Conservation (phyloP, 1,140 invertebrate species). For the Carcinoscorpius rotundicauda region DNA sequence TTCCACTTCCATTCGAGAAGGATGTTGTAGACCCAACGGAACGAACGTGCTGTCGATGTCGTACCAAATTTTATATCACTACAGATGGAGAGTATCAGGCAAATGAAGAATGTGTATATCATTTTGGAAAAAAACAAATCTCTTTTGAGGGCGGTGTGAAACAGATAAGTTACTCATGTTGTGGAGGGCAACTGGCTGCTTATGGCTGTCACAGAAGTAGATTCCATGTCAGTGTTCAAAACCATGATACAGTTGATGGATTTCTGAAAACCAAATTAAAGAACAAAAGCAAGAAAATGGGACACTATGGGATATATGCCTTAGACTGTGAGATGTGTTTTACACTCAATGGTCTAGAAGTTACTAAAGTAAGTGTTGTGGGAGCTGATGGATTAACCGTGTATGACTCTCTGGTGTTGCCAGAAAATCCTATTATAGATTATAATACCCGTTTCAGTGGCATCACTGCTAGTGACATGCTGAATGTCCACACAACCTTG, state of each 20-base stretch:
- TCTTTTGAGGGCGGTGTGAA: background rate
- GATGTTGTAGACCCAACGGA: background rate
- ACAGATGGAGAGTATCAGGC: background rate
- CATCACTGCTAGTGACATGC: conserved; percentile 59
- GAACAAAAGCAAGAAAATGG: background rate
- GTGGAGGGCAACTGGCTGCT: background rate
- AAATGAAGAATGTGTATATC: background rate
- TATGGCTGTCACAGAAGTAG: background rate
- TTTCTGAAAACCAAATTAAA: background rate
- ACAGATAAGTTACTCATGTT: background rate
- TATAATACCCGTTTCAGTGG: conserved; percentile 83
- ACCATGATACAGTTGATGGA: background rate
- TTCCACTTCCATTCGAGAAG: background rate
- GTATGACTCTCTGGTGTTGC: conserved; percentile 67
- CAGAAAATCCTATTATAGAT: conserved; percentile 66
- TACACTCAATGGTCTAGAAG: conserved; percentile 66
- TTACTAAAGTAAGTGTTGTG: conserved; percentile 80
- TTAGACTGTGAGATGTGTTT: conserved; percentile 84
- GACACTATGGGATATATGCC: conserved; percentile 49
- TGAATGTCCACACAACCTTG: conserved; percentile 54
- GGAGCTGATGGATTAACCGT: conserved; percentile 60
- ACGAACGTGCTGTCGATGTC: background rate
- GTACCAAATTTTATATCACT: background rate
- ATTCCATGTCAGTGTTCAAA: background rate
- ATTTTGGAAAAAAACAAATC: background rate